Evolutionary conservation across 2,888 invertebrate genomes (phyloP), one percentile per base, ranked within the genome.

Genomic region (Ormyrus pomaceus): DNA sequence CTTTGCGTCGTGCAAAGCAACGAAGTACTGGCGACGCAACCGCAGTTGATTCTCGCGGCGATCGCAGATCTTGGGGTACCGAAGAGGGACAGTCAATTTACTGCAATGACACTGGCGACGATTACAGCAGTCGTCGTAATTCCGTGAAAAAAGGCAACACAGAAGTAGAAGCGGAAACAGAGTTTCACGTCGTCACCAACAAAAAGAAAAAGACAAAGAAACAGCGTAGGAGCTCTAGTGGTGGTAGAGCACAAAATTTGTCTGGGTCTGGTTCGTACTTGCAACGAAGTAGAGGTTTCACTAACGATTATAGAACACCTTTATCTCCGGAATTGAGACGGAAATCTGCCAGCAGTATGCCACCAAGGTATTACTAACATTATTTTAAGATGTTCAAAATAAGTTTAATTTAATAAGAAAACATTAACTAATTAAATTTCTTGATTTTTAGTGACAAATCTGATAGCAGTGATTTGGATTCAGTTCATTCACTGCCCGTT

Each of bases 161-260:
- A 65, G 89, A 90, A 62, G 83, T 85, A 59, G 88, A 92, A 85
- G 87, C 89, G 69, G 89, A 92, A 85, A 89, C 95, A 10, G 96
- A 96, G 87, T 97, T 96, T 91, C 94, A 95, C 89, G 95, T 96
- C 72, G 96, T 97, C 73, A 96, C 95, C 89, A 96, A 96, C 89
- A 95, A 95, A 55, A 89, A 89, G 89, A 95, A 95, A 90, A 94
- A 95, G 88, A 94, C 95, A 86, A 95, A 95, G 87, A 95, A 96
- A 87, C 93, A 94, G 85, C 92, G 92, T 82, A 87, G 90, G 61
- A 91, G 90, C 83, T 89, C 89, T 59, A 91, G 90, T 73, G 90
- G 90, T 72, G 85, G 90, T 79, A 87, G 90, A 72, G 89, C 90
- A 50, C 90, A 89, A 79, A 90, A 90, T 84, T 84, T 90, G 53